Conservation (phyloP, 92 coral and sea anemone genomes). For the Nematostella vectensis region DNA sequence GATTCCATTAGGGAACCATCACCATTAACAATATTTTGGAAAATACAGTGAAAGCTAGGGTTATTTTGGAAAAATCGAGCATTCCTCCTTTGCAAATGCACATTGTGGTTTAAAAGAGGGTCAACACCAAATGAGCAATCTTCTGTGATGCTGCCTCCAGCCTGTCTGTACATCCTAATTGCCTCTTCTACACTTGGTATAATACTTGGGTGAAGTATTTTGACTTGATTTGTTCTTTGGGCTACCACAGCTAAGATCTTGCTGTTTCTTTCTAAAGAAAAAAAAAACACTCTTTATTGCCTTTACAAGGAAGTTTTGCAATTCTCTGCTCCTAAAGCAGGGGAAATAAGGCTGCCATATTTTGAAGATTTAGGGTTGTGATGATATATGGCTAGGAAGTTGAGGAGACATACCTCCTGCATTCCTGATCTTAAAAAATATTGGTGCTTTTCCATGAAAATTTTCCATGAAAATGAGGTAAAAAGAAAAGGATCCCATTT, state of each 20-base stretch:
- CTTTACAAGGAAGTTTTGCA: too few relatives aligned
- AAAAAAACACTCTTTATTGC: too few relatives aligned
- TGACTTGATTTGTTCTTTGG: neutral
- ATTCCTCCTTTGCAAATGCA: slow-evolving; percentile 18
- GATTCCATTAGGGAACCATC: slow-evolving; percentile 25
- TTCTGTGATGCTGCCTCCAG: slow-evolving; percentile 30
- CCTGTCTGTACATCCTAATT: slow-evolving; percentile 14
- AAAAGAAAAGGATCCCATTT: too few relatives aligned
- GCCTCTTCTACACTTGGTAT: slow-evolving; percentile 44
- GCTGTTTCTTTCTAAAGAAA: neutral
- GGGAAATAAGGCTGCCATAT: too few relatives aligned
- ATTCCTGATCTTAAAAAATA: too few relatives aligned
- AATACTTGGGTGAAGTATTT: neutral
- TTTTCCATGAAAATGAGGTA: too few relatives aligned
- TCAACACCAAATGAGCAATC: slow-evolving; percentile 29
- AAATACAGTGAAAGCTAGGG: slow-evolving; percentile 28
- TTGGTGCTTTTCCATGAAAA: too few relatives aligned
- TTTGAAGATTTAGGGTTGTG: too few relatives aligned
- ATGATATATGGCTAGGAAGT: too few relatives aligned
- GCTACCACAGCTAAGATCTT: neutral
- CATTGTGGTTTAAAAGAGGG: slow-evolving; percentile 12
- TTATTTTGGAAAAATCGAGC: slow-evolving; percentile 19
- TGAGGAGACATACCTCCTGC: too few relatives aligned
- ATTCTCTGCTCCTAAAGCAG: too few relatives aligned
- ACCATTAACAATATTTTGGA: slow-evolving; percentile 16